These are phyloP conservation scores for Liasis olivaceus DNA, from an alignment of 2,797 vertebrate genomes.

Conservation along the genomic window DNA sequence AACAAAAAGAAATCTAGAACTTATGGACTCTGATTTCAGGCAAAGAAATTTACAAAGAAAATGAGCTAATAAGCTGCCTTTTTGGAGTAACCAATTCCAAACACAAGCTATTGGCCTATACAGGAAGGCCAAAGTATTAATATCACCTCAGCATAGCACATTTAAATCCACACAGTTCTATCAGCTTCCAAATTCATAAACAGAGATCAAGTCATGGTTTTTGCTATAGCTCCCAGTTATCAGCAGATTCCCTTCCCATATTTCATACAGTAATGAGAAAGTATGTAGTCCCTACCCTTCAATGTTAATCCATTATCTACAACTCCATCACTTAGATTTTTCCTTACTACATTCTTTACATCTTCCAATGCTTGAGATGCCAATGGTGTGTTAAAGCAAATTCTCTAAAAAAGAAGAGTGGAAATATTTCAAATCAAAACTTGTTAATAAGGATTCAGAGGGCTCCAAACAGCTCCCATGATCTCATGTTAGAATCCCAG, in stretches of 20 bases:
- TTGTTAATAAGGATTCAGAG: not conserved
- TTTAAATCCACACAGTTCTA: not conserved
- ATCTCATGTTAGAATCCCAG: not conserved
- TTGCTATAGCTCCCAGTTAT: not conserved
- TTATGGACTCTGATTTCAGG: not conserved
- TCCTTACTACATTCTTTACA: conserved; percentile 95
- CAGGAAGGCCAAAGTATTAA: not conserved
- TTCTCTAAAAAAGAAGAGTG: conserved; percentile 77
- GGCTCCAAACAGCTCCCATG: not conserved
- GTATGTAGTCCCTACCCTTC: conserved; percentile 79
- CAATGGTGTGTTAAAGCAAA: conserved; percentile 92
- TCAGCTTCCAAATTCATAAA: not conserved
- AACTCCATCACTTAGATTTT: conserved; percentile 89
- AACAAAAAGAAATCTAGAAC: not conserved
- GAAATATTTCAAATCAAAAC: conserved; percentile 38
- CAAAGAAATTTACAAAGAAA: not conserved
- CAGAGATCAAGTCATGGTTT: not conserved
- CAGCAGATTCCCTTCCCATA: not conserved
- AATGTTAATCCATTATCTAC: conserved; percentile 88
- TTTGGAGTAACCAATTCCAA: not conserved
- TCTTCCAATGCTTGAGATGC: conserved; percentile 93
- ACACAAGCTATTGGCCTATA: not conserved
- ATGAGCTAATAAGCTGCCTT: not conserved
- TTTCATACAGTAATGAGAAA: not conserved
- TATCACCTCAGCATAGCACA: not conserved